Conservation (phyloP, 2,888 invertebrate species). For the Pachydiplax longipennis region DNA sequence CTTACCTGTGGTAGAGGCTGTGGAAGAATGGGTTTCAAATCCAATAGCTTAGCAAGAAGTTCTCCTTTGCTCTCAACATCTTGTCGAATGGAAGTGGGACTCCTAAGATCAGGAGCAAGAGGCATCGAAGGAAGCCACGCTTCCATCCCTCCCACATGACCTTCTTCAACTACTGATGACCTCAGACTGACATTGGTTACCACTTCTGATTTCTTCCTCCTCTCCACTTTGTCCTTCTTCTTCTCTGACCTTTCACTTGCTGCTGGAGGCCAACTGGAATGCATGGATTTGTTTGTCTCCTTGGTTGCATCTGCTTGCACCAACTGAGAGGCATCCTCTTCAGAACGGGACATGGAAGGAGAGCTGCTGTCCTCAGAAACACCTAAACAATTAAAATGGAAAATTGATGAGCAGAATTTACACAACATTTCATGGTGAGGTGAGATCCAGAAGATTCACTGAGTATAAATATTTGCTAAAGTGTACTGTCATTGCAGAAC, state of each 20-base stretch:
- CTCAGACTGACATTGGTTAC: background rate
- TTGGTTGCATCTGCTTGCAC: background rate
- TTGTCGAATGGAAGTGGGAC: conserved; percentile 68
- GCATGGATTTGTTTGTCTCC: background rate
- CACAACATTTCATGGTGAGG: no score
- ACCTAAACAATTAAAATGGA: background rate
- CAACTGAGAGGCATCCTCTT: background rate
- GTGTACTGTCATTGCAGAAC: no score
- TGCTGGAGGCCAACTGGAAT: background rate
- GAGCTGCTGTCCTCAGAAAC: background rate
- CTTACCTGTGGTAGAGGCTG: background rate
- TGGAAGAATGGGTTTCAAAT: conserved; percentile 62
- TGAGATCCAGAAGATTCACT: no score
- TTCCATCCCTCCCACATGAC: conserved; percentile 7
- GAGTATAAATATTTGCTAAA: no score
- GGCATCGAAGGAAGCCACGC: conserved; percentile 14
- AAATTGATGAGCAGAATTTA: background rate
- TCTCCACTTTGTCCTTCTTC: background rate
- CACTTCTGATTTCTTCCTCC: background rate
- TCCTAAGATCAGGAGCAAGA: conserved; percentile 50
- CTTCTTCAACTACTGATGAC: conserved; percentile 1
- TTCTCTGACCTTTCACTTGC: no score
- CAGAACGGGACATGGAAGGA: background rate
- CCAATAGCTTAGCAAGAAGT: conserved; percentile 71
- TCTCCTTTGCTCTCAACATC: conserved; percentile 80